Evolutionary conservation across 2,797 vertebrate genomes (phyloP), one percentile per base, ranked within the genome.

Genomic region (Spinus pinus): DNA sequence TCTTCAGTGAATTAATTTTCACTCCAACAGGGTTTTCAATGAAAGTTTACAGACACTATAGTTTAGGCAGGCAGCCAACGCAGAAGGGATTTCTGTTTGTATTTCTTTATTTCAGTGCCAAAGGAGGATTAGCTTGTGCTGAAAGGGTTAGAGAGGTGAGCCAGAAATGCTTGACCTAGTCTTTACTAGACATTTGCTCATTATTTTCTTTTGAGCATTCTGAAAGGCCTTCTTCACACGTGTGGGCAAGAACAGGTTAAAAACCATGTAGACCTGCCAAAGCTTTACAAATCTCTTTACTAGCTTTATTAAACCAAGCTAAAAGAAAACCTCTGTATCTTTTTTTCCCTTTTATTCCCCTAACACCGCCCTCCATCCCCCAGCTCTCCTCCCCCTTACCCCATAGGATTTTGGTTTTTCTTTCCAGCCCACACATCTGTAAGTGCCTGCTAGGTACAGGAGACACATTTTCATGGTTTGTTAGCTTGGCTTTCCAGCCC

Each of bases 81-180:
- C 71, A 95, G 86, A 79, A 79, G 60, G 60, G 78, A 88, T 77
- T 88, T 95, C 62, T 70, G 70, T 70, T 81, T 88, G 27, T 49
- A 56, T 93, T 88, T 91, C 90, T 93, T 96, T 93, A 85, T 86
- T 81, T 83, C 37, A 18, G 86, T 95, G 95, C 89, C 93, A 94
- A 88, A 82, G 86, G 81, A 74, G 78, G 64, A 90, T 65, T 90
- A 96, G 80, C 64, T 95, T 80, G 81, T 95, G 86, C 82, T 95
- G 96, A 91, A 96, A 83, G 46, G 74, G 78, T 86, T 94, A 70
- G 88, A 92, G 90, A 93, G 81, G 82, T 93, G 78, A 91, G 86
- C 51, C 49, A 67, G 81, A 80, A 95, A 58, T 47, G 71, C 72
- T 93, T 94, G 78, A 80, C 81, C 61, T 92, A 42, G 56, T 65